Conservation (phyloP, 2,888 invertebrate species). For the Mantis religiosa region DNA sequence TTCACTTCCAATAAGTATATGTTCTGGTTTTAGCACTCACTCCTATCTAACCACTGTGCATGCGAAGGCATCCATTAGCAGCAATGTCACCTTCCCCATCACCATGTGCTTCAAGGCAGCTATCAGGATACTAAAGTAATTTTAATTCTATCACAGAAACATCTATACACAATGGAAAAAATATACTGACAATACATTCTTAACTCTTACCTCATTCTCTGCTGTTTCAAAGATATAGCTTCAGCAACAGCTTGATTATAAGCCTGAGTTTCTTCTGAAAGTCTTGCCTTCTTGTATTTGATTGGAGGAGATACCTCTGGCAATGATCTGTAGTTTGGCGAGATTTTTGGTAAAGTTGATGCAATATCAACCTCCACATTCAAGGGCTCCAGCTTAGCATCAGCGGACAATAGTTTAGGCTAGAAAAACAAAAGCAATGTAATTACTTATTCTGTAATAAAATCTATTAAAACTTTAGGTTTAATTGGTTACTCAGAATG, state of each 20-base stretch:
- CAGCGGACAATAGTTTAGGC: constrained; percentile 54
- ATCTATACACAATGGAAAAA: too few species aligned
- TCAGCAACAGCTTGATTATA: constrained; percentile 57
- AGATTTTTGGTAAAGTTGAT: constrained; percentile 64
- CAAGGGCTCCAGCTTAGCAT: constrained; percentile 59
- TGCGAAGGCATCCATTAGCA: too few species aligned
- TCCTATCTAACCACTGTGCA: too few species aligned
- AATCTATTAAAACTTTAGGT: too few species aligned
- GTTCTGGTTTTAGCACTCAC: too few species aligned
- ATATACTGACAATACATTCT: constrained; percentile 27
- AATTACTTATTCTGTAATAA: too few species aligned
- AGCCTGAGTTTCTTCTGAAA: constrained; percentile 51
- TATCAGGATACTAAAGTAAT: too few species aligned
- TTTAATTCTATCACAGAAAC: too few species aligned
- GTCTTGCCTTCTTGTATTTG: constrained; percentile 33
- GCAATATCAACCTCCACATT: constrained; percentile 44
- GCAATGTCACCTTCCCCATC: too few species aligned
- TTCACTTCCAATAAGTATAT: too few species aligned
- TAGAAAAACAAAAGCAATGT: constrained; percentile 27
- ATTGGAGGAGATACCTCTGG: constrained; percentile 37
- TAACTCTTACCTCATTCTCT: constrained; percentile 52
- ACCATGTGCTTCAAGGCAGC: too few species aligned
- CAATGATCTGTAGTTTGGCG: constrained; percentile 77
- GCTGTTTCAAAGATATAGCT: constrained; percentile 78
- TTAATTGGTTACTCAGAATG: too few species aligned